Evolutionary conservation across 2,113 vertebrate species (phyloP).

Genomic region (Rafetus swinhoei): DNA sequence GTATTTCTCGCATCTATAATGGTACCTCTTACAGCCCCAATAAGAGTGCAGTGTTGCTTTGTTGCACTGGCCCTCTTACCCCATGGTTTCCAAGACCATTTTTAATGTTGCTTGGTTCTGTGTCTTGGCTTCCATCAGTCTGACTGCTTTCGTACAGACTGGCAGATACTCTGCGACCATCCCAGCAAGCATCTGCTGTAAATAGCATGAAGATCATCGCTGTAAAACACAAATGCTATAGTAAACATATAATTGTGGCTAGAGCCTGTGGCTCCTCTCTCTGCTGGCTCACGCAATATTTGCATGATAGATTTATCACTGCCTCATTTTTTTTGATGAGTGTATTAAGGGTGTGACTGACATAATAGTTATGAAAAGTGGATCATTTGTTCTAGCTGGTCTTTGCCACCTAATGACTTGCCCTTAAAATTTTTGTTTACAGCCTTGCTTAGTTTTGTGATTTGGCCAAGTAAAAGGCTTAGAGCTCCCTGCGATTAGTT

Average conservation of each 20-base stretch:
- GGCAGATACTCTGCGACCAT: no score
- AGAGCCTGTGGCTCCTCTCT: constrained; percentile 61
- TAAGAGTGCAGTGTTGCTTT: background rate
- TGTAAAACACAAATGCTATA: constrained; percentile 31
- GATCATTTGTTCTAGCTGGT: background rate
- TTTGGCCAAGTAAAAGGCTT: constrained; percentile 59
- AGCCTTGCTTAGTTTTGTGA: constrained; percentile 60
- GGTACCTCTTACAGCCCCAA: background rate
- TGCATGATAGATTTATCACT: constrained; percentile 49
- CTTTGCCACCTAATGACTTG: constrained; percentile 61
- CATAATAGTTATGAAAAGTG: constrained; percentile 21
- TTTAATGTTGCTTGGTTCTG: background rate
- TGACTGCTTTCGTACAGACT: background rate
- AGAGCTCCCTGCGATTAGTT: constrained; percentile 70
- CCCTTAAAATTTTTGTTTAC: constrained; percentile 70
- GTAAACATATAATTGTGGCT: constrained; percentile 58
- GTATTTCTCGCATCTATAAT: background rate
- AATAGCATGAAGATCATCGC: background rate
- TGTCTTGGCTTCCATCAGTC: background rate
- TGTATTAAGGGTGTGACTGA: constrained; percentile 60
- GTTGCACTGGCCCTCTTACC: background rate
- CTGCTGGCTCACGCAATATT: constrained; percentile 60
- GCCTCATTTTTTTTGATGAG: constrained; percentile 47
- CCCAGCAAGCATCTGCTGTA: background rate
- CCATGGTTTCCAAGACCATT: background rate